Conservation (phyloP, 2,888 invertebrate genomes). For the Patella caerulea region DNA sequence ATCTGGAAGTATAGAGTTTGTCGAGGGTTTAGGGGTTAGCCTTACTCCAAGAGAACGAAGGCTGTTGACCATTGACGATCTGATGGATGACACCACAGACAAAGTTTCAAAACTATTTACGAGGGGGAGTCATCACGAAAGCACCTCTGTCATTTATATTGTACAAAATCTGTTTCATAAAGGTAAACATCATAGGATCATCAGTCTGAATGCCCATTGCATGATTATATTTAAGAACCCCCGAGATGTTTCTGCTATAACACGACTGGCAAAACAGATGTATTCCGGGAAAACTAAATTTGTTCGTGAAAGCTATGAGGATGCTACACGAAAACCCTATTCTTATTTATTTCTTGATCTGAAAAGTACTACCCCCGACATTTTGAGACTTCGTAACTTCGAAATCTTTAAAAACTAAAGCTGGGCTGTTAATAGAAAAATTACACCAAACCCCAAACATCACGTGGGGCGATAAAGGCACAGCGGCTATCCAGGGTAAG, state of each 20-base stretch:
- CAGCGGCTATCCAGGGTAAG: background rate
- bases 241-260: background rate
- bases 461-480: background rate
- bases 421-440: background rate
- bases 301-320: slow-evolving; percentile 17
- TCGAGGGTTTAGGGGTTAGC: slow-evolving; percentile 9
- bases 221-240: slow-evolving; percentile 6
- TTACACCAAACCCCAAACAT: background rate
- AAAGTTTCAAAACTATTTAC: slow-evolving; percentile 19
- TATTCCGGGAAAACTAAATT: slow-evolving; percentile 8
- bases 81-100: slow-evolving; percentile 16
- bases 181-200: slow-evolving; percentile 16
- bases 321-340: slow-evolving; percentile 16
- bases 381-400: background rate
- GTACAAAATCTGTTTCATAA: slow-evolving; percentile 23
- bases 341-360: slow-evolving; percentile 27
- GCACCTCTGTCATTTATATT: background rate
- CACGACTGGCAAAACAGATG: slow-evolving; percentile 20
- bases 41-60: background rate
- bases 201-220: slow-evolving; percentile 19
- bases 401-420: background rate
- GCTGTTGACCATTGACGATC: slow-evolving; percentile 15
- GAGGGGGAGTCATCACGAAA: slow-evolving; percentile 19
- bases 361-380: slow-evolving; percentile 18
- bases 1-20: background rate